Base-by-base conservation (phyloP, 2,888 invertebrate species). In the Athrips mouffetella region DNA sequence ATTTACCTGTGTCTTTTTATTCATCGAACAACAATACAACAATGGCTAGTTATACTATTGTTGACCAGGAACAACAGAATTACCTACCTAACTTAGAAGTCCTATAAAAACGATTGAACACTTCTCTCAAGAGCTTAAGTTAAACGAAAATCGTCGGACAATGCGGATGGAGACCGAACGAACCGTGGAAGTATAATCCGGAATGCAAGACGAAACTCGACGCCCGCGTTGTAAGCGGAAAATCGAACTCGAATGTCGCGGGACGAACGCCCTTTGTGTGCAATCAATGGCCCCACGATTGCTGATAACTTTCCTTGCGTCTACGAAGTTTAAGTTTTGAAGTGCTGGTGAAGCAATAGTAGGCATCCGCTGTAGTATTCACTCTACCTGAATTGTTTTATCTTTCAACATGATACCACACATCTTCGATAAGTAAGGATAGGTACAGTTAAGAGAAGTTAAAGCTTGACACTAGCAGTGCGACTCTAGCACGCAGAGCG, bases 271-370 rank as follows among this genome's bases (percentile, higher is more conserved):
- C 74, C 81, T 80, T 85, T 86, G 86, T 81, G 79, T 73, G 66
- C 81, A 80, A 84, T 85, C 86, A 85, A 84, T 85, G 80, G 79
- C 68, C 68, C 73, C 78, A 76, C 80, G 81, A 86, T 84, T 84
- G 80, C 81, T 68, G 73, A 71, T 70, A 71, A 70, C 66, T 70
- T 73, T 73, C 70, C 68, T 69, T 64, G 59, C 63, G 73, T 72
- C 69, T 68, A 60, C 57, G 62, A 76, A 79, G 73, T 80, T 80
- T 70, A 63, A 79, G 73, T 76, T 80, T 55, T 64, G 57, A 66
- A 65, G 63, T 68, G 70, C 66, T 66, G 64, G 63, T 65, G 65
- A 63, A 13, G 48, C 51, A 33, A 37, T 42, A 45, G 41, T 31
- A 47, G 61, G 66, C 67, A 69, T 70, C 70, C 65, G 67, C 71